These are phyloP conservation scores for Phymastichus coffea DNA, from an alignment of 1,140 invertebrate genomes.

Conservation along the genomic window DNA sequence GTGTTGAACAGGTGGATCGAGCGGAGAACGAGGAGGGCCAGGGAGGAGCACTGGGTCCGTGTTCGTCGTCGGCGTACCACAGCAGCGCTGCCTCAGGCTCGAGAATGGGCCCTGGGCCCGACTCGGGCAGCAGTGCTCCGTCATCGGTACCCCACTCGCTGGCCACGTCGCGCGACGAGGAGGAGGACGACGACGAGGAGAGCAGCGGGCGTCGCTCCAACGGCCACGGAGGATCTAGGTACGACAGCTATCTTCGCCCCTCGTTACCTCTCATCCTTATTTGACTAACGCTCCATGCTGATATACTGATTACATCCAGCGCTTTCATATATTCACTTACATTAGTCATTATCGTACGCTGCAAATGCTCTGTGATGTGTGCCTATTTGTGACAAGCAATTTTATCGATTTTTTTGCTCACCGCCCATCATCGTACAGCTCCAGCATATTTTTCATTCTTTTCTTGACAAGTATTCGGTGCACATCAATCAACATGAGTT, in stretches of 20 bases:
- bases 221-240: slow-evolving; percentile 47
- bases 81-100: slow-evolving; percentile 46
- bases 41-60: slow-evolving; percentile 46
- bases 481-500: too few species aligned
- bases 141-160: slow-evolving; percentile 52
- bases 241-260: slow-evolving; percentile 18
- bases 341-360: too few species aligned
- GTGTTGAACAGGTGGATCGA: slow-evolving; percentile 49
- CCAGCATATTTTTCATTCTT: too few species aligned
- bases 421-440: too few species aligned
- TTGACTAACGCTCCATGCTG: too few species aligned
- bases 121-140: slow-evolving; percentile 54
- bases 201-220: slow-evolving; percentile 49
- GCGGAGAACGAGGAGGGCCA: slow-evolving; percentile 53
- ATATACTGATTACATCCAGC: too few species aligned
- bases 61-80: slow-evolving; percentile 31
- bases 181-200: slow-evolving; percentile 54
- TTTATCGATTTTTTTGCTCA: too few species aligned
- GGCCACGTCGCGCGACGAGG: slow-evolving; percentile 53
- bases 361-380: too few species aligned
- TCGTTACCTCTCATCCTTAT: not conserved
- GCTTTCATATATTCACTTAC: too few species aligned
- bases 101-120: slow-evolving; percentile 53
- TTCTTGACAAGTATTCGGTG: too few species aligned
- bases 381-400: too few species aligned